Conservation (phyloP, 2,113 vertebrate species). For the Salminus brasiliensis region DNA sequence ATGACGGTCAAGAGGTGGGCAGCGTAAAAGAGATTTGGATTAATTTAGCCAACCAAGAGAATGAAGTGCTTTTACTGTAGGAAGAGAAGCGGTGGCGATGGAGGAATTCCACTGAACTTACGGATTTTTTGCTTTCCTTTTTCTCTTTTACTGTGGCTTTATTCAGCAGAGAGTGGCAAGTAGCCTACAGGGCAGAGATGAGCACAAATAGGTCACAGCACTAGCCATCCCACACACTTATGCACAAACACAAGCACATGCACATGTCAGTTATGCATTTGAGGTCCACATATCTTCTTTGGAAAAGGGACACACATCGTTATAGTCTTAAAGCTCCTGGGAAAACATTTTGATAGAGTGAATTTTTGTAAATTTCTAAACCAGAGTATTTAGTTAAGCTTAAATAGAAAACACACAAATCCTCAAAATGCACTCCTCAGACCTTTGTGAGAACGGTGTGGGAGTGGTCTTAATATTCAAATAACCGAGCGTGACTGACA, state of each 20-base stretch:
- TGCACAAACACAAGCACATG: not conserved
- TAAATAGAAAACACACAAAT: too few relatives aligned
- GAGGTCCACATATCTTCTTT: too few relatives aligned
- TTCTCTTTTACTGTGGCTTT: conserved; percentile 99
- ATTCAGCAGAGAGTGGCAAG: conserved; percentile 99
- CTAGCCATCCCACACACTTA: conserved; percentile 59
- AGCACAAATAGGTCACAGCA: conserved; percentile 99
- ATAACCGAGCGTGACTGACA: too few relatives aligned
- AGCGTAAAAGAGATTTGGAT: conserved; percentile 23
- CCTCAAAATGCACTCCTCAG: too few relatives aligned
- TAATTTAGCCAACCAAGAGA: conserved; percentile 26
- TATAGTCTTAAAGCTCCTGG: too few relatives aligned
- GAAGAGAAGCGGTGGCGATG: not conserved
- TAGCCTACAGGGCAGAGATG: conserved; percentile 99
- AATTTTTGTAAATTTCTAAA: too few relatives aligned
- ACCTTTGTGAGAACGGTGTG: too few relatives aligned
- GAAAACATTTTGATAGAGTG: too few relatives aligned
- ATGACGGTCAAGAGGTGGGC: conserved; percentile 32
- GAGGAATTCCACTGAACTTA: conserved; percentile 90
- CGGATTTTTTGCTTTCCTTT: conserved; percentile 99
- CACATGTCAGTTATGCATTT: not conserved
- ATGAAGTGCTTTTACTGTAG: not conserved
- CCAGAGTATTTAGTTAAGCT: too few relatives aligned
- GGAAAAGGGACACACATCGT: too few relatives aligned
- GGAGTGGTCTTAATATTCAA: too few relatives aligned